A percentile compares a stretch with the other conserved stretches of the same genome.
phyloP scores from a whole-genome alignment of 2,113 vertebrate species.

The Lepus timidus region DNA sequence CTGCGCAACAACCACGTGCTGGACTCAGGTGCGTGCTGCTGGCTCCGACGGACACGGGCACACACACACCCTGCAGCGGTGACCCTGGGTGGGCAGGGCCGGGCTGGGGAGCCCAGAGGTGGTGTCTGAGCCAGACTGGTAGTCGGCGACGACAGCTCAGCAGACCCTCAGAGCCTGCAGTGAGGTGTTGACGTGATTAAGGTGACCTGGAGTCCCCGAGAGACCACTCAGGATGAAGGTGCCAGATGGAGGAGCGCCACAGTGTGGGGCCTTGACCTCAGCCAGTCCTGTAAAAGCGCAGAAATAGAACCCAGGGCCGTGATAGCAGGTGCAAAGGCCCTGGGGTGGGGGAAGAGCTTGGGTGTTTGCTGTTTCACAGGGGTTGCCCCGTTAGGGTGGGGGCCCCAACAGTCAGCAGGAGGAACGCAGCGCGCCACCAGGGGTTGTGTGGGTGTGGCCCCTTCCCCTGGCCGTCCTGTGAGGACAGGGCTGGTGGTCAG shows the following conservation, averaged over 20 bases:
- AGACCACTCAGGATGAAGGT: not conserved
- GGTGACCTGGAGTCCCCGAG: not conserved
- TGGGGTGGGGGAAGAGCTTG: too few species aligned
- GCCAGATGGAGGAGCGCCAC: not conserved
- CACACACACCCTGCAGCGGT: not conserved
- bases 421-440: not conserved
- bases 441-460: not conserved
- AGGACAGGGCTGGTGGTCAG: not conserved
- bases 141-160: not conserved
- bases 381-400: not conserved
- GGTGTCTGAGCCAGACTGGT: not conserved
- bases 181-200: not conserved
- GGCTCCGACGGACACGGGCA: not conserved
- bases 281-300: too few species aligned
- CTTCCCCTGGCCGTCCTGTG: not conserved
- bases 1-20: constrained; percentile 96
- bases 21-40: constrained; percentile 91
- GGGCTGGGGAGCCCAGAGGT: not conserved
- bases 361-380: rapidly evolving
- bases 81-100: not conserved
- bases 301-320: not conserved
- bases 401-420: too few species aligned
- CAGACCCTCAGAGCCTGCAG: not conserved
- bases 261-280: not conserved
- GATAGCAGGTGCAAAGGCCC: not conserved